Evolutionary conservation across 1,140 invertebrate genomes (phyloP), one percentile per base, ranked within the genome.

Genomic region (Homarus americanus): DNA sequence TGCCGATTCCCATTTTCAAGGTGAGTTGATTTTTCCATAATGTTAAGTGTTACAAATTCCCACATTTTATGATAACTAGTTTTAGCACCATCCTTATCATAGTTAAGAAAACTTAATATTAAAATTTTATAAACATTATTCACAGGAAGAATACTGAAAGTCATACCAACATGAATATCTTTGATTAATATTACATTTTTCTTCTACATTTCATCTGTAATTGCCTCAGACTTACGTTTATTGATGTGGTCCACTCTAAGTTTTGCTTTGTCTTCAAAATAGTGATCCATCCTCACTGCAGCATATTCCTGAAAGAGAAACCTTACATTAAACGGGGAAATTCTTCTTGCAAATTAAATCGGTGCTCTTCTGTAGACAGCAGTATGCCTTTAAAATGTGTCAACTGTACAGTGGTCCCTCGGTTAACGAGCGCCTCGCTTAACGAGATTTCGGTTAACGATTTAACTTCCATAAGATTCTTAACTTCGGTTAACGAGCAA

Each of bases 181-280:
- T 15, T 66, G 28, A 5, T 28, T 7, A 66, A 1, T n/a, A 66
- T 28, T n/a, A 66, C 7, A 66, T 7, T 66, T 66, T 66, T 63
- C 4, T 63, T 63, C 24, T 66, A 28, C 20, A 66, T 32, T 66
- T 82, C 87, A 28, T 82, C 80, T 9, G 63, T 53, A 41, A 90
- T 83, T 82, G 80, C 87, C 0, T 90, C 87, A 41, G 80, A 83
- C 69, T 90, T 90, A 41, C 87, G 79, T 40, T 90, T 90, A 41
- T 28, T 76, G 40, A 90, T 72, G 24, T 75, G 38, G 20, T 90
- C 87, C 32, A 83, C 66, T 20, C 40, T 66, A 41, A 90, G 79
- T n/a, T 82, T 90, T 58, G 78, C 87, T 38, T 90, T 90, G 66
- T 82, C 87, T 72, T 90, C 44, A 32, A 90, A 83, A 38, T 90